Percentiles rank a stretch among this genome's conserved stretches.
These are phyloP conservation scores for Sciurus niger DNA, from an alignment of 2,113 vertebrate genomes.

Conservation along the genomic window DNA sequence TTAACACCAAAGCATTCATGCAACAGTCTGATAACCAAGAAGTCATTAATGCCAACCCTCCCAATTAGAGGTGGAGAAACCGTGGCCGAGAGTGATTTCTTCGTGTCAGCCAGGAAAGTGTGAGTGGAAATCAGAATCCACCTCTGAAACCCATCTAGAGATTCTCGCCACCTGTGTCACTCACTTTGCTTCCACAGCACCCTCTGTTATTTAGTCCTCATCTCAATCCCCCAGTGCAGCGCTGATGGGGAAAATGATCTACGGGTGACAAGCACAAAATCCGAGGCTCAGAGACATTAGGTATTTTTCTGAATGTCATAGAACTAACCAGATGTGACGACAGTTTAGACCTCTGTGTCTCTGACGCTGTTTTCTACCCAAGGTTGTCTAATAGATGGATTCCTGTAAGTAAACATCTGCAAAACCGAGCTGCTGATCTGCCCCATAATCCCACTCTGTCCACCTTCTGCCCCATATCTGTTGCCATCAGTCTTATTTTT, in stretches of 20 bases:
- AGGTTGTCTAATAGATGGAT: not conserved
- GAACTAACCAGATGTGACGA: not conserved
- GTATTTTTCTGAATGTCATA: not conserved
- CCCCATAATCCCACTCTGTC: not conserved
- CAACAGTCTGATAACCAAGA: not conserved
- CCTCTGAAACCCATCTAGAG: not conserved
- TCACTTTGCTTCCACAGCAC: not conserved
- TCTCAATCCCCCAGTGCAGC: not conserved
- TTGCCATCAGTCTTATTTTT: not conserved
- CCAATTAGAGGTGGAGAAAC: not conserved
- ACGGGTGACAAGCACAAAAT: no score
- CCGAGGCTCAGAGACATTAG: not conserved
- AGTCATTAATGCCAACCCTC: not conserved
- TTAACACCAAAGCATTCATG: not conserved
- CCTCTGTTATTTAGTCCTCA: not conserved
- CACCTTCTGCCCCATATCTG: not conserved
- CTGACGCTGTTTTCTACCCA: no score
- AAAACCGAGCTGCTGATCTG: not conserved
- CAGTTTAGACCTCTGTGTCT: not conserved
- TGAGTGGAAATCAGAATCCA: not conserved
- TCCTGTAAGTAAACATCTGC: not conserved
- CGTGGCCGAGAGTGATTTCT: not conserved
- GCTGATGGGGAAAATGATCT: accelerated
- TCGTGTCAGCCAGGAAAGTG: not conserved
- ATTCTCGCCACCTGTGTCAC: not conserved